Base-by-base conservation (phyloP, 2,113 vertebrate genomes). In the Poicephalus meyeri region DNA sequence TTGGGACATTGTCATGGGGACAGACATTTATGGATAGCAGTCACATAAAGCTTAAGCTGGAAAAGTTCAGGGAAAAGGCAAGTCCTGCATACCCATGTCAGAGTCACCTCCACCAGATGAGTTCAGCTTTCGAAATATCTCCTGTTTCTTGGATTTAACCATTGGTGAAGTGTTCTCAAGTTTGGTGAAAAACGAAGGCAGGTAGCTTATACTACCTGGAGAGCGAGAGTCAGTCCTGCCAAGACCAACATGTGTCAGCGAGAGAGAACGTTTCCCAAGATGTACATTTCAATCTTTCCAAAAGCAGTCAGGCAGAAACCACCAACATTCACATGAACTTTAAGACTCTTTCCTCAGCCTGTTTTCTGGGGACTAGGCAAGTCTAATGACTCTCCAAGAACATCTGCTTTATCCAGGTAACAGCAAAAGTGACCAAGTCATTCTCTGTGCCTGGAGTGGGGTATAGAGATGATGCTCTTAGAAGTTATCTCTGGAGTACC, bases 101-200 rank as follows among this genome's bases (percentile, higher is more conserved):
- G 99, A 98, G 97, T 99, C 99, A 97, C 99, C 97, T 96, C 99
- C 99, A 98, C 99, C 98, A 98, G 99, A 99, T 80, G 99, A 99
- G 98, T 99, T 99, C 98, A 99, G 98, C 98, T 99, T 99, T 98
- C 99, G 99, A 98, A 99, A 99, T 98, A 99, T 99, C 98, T 99
- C 99, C 98, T 99, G 99, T 98, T 99, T 99, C 98, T 99, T 99
- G 96, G 98, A 99, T 97, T 99, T 98, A 88, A 99, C 99, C 99
- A 99, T 99, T 53, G 99, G 99, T 28, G 99, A 99, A 47, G 99
- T 99, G 97, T 97, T 99, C 98, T 99, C 99, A 91, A 99, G 98
- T 95, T 99, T 99, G 96, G 99, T 99, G 97, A 99, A 99, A 97
- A 99, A 99, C 3, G 99, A 98, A 71, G 99, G 99, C 97, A 99